Conservation (phyloP, 2,888 invertebrate species). For the Mamestra brassicae region DNA sequence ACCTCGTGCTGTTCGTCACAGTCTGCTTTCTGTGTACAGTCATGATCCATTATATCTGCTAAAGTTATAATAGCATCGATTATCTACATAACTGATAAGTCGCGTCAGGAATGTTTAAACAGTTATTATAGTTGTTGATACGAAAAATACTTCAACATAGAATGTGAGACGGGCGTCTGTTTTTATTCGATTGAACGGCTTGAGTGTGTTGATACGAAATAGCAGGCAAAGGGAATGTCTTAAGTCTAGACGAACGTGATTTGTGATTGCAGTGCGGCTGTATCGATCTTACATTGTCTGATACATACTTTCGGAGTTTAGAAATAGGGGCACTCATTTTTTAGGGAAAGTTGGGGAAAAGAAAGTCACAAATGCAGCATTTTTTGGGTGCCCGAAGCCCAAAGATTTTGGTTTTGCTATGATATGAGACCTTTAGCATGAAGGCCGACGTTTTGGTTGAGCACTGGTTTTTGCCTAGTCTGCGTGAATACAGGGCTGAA, state of each 20-base stretch:
- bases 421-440: not conserved
- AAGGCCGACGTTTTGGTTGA: too few relatives aligned
- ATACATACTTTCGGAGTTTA: not conserved
- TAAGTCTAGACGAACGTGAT: not conserved
- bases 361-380: too few relatives aligned
- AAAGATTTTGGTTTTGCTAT: not conserved
- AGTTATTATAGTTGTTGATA: conserved; percentile 18
- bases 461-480: too few relatives aligned
- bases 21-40: not conserved
- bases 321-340: not conserved
- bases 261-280: conserved; percentile 6
- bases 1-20: not conserved
- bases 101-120: conserved; percentile 3
- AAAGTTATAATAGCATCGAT: conserved; percentile 26
- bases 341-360: too few relatives aligned
- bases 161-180: conserved; percentile 32
- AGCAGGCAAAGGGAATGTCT: conserved; percentile 1
- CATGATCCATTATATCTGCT: conserved; percentile 8
- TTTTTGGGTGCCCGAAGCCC: not conserved
- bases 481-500: too few relatives aligned
- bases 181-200: conserved; percentile 1
- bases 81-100: conserved; percentile 45
- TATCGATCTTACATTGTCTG: not conserved
- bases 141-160: conserved; percentile 16
- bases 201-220: conserved; percentile 5